These are phyloP conservation scores for Aphaenogaster rudis DNA, from an alignment of 1,140 invertebrate species.

Conservation along the genomic window DNA sequence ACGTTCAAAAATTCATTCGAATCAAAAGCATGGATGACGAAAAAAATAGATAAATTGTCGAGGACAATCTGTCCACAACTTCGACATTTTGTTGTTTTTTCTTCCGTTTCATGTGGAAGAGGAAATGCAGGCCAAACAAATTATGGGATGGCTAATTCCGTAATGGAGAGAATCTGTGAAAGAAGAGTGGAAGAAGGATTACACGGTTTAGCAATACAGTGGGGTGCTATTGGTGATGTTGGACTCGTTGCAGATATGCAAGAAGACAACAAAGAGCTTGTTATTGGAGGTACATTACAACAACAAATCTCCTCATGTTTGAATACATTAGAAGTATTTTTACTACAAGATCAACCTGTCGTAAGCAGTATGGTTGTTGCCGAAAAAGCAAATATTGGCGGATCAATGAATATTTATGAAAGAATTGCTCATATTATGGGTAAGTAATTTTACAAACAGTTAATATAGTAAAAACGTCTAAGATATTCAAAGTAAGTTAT, in stretches of 20 bases:
- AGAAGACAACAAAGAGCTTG: slow-evolving; percentile 89
- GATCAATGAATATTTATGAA: too few species aligned
- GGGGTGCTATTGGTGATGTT: slow-evolving; percentile 89
- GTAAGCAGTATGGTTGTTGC: not conserved
- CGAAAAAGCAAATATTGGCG: too few species aligned
- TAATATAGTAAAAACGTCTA: too few species aligned
- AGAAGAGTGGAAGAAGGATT: slow-evolving; percentile 84
- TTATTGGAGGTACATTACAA: slow-evolving; percentile 90
- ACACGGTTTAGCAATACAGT: slow-evolving; percentile 88
- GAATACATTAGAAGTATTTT: slow-evolving; percentile 87
- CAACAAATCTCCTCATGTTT: slow-evolving; percentile 90
- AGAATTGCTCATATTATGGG: too few species aligned
- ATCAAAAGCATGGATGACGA: slow-evolving; percentile 87
- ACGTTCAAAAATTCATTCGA: slow-evolving; percentile 85
- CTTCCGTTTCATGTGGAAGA: slow-evolving; percentile 91
- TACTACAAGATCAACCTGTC: slow-evolving; percentile 86
- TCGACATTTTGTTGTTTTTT: slow-evolving; percentile 90
- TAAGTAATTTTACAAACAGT: too few species aligned
- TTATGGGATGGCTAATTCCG: slow-evolving; percentile 88
- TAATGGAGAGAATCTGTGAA: slow-evolving; percentile 89
- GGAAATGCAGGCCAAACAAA: slow-evolving; percentile 94
- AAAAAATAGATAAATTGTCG: slow-evolving; percentile 86
- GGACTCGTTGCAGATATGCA: slow-evolving; percentile 89
- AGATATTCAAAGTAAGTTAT: too few species aligned
- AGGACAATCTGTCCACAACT: slow-evolving; percentile 86